These are phyloP conservation scores for Chionis minor DNA, from an alignment of 2,113 vertebrate genomes.

Conservation along the genomic window DNA sequence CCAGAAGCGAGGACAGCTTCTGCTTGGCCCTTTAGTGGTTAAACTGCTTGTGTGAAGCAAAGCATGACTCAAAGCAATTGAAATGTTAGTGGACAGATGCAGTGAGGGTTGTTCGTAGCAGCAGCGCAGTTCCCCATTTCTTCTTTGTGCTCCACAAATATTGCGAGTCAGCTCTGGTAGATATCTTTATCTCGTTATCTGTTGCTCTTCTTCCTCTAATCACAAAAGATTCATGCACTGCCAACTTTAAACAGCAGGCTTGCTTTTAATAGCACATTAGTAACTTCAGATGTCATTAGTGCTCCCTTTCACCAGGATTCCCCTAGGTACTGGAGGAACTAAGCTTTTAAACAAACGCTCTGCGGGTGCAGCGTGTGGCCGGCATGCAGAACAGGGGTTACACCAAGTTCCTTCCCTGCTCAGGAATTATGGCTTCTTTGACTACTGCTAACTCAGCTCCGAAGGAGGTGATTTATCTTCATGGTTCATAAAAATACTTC, in stretches of 20 bases:
- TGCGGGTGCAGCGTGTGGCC: not conserved
- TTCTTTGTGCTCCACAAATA: not conserved
- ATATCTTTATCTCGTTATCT: slow-evolving; percentile 23
- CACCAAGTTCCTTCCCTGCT: not conserved
- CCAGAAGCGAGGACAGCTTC: not conserved
- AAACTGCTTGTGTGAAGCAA: not conserved
- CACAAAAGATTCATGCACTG: not conserved
- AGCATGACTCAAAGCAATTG: not conserved
- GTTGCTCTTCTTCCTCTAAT: slow-evolving; percentile 11
- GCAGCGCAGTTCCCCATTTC: not conserved
- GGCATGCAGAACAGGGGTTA: not conserved
- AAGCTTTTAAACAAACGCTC: not conserved
- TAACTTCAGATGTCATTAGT: not conserved
- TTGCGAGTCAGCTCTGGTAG: not conserved
- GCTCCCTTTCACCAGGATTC: slow-evolving; percentile 18
- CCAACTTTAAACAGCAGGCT: not conserved
- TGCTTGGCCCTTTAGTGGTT: not conserved
- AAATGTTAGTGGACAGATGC: not conserved
- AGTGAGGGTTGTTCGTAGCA: not conserved
- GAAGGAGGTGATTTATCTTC: slow-evolving; percentile 27
- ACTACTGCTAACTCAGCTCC: slow-evolving; percentile 30
- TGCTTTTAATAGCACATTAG: slow-evolving; percentile 18
- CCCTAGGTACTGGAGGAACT: not conserved
- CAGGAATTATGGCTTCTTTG: not conserved
- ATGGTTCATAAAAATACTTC: slow-evolving; percentile 12